Evolutionary conservation across 2,888 invertebrate genomes (phyloP).

Genomic region (Nycteola revayana): DNA sequence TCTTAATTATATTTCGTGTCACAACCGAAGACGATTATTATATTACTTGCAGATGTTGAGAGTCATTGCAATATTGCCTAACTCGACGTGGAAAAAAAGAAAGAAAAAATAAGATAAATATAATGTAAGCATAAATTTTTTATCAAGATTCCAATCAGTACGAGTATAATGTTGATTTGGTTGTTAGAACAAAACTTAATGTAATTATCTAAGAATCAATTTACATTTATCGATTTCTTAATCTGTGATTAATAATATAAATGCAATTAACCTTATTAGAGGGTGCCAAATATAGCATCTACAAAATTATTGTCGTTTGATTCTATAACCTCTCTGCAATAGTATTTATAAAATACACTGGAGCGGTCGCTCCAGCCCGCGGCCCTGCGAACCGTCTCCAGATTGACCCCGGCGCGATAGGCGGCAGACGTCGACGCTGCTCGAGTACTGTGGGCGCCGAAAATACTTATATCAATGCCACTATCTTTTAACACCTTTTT

Average conservation of each 20-base stretch:
- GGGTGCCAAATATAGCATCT: background rate
- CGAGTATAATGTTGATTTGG: background rate
- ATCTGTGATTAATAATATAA: background rate
- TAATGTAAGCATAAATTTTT: too few relatives aligned
- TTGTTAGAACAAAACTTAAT: background rate
- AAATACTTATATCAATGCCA: constrained; percentile 1
- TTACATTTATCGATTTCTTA: background rate
- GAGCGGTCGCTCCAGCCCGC: constrained; percentile 4
- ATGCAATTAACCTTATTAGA: background rate
- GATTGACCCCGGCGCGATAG: constrained; percentile 1
- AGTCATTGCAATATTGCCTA: background rate
- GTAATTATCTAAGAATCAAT: background rate
- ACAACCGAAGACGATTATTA: constrained; percentile 9
- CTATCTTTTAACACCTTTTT: constrained; percentile 1
- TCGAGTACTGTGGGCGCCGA: constrained; percentile 3
- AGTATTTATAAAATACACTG: constrained; percentile 4
- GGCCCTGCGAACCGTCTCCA: constrained; percentile 4
- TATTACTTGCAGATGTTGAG: constrained; percentile 17
- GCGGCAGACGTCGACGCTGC: constrained; percentile 4
- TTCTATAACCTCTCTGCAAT: background rate
- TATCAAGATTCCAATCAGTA: background rate
- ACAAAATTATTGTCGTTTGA: background rate
- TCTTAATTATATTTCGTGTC: constrained; percentile 15
- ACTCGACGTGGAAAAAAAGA: too few relatives aligned
- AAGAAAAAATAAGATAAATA: background rate